These are phyloP conservation scores for Fissipunctia ypsillon DNA, from an alignment of 2,888 invertebrate genomes.

Conservation along the genomic window DNA sequence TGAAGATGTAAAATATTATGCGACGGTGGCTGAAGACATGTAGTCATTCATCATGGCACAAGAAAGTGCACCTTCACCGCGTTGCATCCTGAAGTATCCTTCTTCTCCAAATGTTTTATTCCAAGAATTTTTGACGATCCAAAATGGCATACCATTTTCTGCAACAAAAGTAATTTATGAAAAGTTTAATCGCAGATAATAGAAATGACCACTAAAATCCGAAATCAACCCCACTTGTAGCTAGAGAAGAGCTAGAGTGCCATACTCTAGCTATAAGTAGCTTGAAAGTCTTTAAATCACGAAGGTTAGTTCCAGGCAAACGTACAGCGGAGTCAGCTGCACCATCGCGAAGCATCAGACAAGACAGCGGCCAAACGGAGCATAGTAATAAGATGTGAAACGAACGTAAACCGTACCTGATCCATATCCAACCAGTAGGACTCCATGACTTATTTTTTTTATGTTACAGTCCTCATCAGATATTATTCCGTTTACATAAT, in stretches of 20 bases:
- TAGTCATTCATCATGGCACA: constrained; percentile 41
- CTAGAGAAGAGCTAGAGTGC: no score
- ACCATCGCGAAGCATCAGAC: neutral
- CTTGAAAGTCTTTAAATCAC: neutral
- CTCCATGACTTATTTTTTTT: accelerated
- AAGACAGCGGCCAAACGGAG: neutral
- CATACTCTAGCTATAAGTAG: neutral
- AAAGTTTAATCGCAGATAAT: no score
- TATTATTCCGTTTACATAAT: neutral
- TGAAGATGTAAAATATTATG: no score
- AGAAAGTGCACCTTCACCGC: constrained; percentile 91
- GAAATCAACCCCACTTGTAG: no score
- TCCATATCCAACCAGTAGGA: constrained; percentile 41
- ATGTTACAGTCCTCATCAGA: accelerated
- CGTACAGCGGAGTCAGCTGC: neutral
- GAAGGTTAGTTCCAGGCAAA: neutral
- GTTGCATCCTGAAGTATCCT: constrained; percentile 95
- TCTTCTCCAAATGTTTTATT: constrained; percentile 92
- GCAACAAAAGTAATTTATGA: constrained; percentile 6
- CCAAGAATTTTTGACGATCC: constrained; percentile 92
- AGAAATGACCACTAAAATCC: neutral
- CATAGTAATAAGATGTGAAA: neutral
- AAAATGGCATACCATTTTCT: constrained; percentile 50
- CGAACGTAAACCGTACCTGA: constrained; percentile 19
- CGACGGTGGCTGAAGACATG: constrained; percentile 25